Base-by-base conservation (phyloP, 2,888 invertebrate genomes). In the Drosophila anceps region DNA sequence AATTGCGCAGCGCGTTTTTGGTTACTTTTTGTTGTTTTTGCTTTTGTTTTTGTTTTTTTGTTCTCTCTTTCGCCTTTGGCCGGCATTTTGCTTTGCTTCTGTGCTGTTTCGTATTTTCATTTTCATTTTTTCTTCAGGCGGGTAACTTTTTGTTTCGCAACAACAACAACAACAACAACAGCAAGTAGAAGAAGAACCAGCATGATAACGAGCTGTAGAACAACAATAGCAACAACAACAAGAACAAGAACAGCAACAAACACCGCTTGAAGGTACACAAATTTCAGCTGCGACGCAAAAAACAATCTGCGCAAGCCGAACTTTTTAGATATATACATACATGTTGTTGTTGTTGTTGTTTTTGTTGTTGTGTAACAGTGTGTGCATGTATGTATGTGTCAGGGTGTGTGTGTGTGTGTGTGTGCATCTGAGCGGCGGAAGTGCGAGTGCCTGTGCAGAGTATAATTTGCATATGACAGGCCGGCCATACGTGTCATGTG, bases 1-100 rank as follows among this genome's bases (percentile, higher is more conserved):
- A 88, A 84, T 84, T 84, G 88, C 84, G 84, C 84, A 84, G 88
- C 70, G 70, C 59, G 58, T 72, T 71, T 67, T 64, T 53, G 31
- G 29, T 20, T 57, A 24, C 13, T 29, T 63, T 62, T 46, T n/a
- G 41, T n/a, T n/a, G n/a, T n/a, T n/a, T n/a, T n/a, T n/a, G n/a
- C n/a, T n/a, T n/a, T n/a, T n/a, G n/a, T n/a, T n/a, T n/a, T n/a
- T n/a, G n/a, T n/a, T n/a, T n/a, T 18, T 8, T 33, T 41, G 4
- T 12, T 63, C 33, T 50, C 39, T 27, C 18, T 31, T 31, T 12
- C 24, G n/a, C 62, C 55, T 53, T 63, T 39, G 35, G 53, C 53
- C 57, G 37, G 51, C 59, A 37, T 69, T 73, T 69, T 33, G 66
- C 46, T 67, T 65, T 64, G 66, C 33, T 60, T 2, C 31, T 15